phyloP scores from a whole-genome alignment of 53 echinoderm and acorn worm species.

The Apostichopus leukothele region DNA sequence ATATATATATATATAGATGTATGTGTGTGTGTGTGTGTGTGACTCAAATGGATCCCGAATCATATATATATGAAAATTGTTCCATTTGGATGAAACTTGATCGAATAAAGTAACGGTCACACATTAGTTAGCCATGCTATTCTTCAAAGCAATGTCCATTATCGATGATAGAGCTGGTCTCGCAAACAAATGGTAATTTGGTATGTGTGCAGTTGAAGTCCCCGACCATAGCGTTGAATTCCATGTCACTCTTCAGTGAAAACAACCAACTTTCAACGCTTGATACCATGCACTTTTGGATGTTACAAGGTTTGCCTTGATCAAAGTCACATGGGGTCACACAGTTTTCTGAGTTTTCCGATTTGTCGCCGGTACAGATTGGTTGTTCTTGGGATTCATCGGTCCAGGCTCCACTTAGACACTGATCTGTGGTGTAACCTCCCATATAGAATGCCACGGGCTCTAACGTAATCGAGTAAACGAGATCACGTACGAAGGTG shows the following conservation, averaged over 20 bases:
- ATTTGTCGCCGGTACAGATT: conserved; percentile 6
- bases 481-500: conserved; percentile 14
- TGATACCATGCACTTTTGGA: conserved; percentile 9
- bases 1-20: too few relatives aligned
- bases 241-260: background rate
- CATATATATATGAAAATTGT: too few relatives aligned
- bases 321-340: background rate
- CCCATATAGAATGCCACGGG: conserved; percentile 26
- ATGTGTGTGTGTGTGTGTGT: too few relatives aligned
- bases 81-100: too few relatives aligned
- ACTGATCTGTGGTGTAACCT: conserved; percentile 11
- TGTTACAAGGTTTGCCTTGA: background rate
- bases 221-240: background rate
- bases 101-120: too few relatives aligned
- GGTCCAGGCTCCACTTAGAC: conserved; percentile 3
- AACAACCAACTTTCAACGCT: background rate
- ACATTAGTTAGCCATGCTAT: too few relatives aligned
- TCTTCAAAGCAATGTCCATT: too few relatives aligned
- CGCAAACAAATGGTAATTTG: conserved; percentile 31
- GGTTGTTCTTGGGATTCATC: background rate
- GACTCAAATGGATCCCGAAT: too few relatives aligned
- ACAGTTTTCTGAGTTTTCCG: background rate
- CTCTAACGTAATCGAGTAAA: background rate
- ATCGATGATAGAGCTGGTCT: background rate
- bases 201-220: background rate